Percentiles rank a stretch among this genome's conserved stretches.
Evolutionary conservation across 2,888 invertebrate genomes (phyloP).

Genomic region (Ennomos fuscantarius): DNA sequence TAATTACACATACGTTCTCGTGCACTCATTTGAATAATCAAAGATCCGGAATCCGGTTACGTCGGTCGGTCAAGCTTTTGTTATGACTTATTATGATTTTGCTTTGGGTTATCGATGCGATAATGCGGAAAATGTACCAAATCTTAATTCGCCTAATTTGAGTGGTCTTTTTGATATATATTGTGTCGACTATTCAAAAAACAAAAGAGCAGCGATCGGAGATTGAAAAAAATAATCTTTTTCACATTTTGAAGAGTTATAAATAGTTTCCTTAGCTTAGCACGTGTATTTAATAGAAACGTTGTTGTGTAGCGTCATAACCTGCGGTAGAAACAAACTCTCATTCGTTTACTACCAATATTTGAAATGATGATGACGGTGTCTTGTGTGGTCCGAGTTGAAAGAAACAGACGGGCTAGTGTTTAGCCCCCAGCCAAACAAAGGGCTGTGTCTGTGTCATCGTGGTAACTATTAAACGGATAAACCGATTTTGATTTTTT

Average conservation of each 20-base stretch:
- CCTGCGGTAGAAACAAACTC: conserved; percentile 60
- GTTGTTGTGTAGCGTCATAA: conserved; percentile 49
- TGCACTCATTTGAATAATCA: conserved; percentile 29
- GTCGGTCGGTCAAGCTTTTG: conserved; percentile 7
- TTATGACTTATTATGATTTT: conserved; percentile 10
- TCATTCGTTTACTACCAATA: conserved; percentile 69
- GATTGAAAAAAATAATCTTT: too few relatives aligned
- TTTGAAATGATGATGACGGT: conserved; percentile 57
- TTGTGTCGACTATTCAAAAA: too few relatives aligned
- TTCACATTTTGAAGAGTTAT: neutral
- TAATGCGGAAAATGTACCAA: too few relatives aligned
- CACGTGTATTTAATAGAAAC: conserved; percentile 54
- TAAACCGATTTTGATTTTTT: neutral
- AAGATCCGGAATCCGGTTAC: conserved; percentile 13
- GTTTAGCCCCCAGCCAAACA: too few relatives aligned
- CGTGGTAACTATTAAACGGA: too few relatives aligned
- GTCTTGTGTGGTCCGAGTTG: conserved; percentile 30
- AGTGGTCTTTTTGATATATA: too few relatives aligned
- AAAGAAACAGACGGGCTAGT: neutral
- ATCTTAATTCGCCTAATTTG: too few relatives aligned
- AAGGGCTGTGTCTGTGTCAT: too few relatives aligned
- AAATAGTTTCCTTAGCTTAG: conserved; percentile 41
- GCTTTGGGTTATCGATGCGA: neutral
- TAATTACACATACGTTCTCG: conserved; percentile 29
- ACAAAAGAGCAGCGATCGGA: too few relatives aligned